Evolutionary conservation across 2,797 vertebrate species (phyloP).

Genomic region (Peromyscus attwateri): DNA sequence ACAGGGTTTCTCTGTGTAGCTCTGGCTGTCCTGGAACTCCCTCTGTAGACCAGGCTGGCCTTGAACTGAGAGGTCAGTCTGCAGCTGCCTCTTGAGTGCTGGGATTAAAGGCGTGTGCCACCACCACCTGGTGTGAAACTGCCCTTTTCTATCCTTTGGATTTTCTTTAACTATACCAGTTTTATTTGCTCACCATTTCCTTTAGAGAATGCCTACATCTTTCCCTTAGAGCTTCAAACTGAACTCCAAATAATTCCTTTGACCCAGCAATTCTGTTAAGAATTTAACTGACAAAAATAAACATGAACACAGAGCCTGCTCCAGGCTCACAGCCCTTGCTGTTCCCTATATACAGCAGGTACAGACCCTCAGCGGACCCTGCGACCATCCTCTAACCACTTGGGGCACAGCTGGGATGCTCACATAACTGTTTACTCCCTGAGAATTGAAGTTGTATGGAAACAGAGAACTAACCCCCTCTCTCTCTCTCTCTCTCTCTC

Average conservation of each 20-base stretch:
- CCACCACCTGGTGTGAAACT: background rate
- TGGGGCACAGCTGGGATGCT: background rate
- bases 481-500: background rate
- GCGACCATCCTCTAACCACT: background rate
- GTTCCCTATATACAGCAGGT: background rate
- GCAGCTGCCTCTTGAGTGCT: background rate
- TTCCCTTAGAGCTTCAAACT: slow-evolving; percentile 31
- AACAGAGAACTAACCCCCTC: background rate
- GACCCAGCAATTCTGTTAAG: slow-evolving; percentile 24
- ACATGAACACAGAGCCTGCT: background rate
- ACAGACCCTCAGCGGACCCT: background rate
- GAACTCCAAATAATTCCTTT: slow-evolving; percentile 36
- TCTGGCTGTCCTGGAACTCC: background rate
- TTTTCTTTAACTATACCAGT: slow-evolving; percentile 31
- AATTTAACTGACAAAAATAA: slow-evolving; percentile 18
- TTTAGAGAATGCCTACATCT: slow-evolving; percentile 8
- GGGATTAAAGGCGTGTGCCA: background rate
- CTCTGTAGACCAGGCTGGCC: background rate
- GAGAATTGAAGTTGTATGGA: background rate
- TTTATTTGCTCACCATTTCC: slow-evolving; percentile 19
- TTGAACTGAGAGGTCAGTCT: background rate
- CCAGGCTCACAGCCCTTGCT: background rate
- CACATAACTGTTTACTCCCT: background rate
- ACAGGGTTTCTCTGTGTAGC: background rate
- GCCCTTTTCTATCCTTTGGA: background rate